Base-by-base conservation (phyloP, 2,888 invertebrate genomes). In the Hemicrepidius hirtus region DNA sequence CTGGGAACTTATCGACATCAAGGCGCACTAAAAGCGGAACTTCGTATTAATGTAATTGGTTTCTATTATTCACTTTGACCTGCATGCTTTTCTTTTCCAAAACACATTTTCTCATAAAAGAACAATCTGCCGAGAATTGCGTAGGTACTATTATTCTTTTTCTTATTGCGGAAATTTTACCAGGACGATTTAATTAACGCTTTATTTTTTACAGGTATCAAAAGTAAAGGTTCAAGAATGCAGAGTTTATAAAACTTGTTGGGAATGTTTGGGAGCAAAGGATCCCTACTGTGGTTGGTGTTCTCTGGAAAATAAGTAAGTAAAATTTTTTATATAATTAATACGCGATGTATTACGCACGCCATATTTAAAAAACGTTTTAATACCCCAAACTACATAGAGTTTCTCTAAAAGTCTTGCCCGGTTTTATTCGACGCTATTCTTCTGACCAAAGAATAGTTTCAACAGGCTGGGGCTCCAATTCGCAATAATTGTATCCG, bases 271-370 rank as follows among this genome's bases (percentile, higher is more conserved):
- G 77, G 95, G 95, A 81, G 97, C 96, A 76, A 95, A 95, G 86
- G 97, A 98, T 89, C 98, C 98, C 0, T 98, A 97, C 86, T 98
- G 98, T 87, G 98, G 98, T 74, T 98, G 98, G 98, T 98, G 98
- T 89, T 96, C 97, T 40, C 88, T 97, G 79, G 97, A 97, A 87
- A 97, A 97, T 88, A 97, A 96, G 90, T 90, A 86, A 87, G 88
- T 86, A 40, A 21, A 13, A 41, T n/a, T n/a, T n/a, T n/a, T n/a
- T n/a, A n/a, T n/a, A n/a, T n/a, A n/a, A n/a, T n/a, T n/a, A n/a
- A n/a, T n/a, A n/a, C n/a, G n/a, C n/a, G n/a, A n/a, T n/a, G n/a
- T n/a, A n/a, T n/a, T n/a, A n/a, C n/a, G n/a, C n/a, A n/a, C n/a
- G n/a, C n/a, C n/a, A n/a, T n/a, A n/a, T n/a, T n/a, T n/a, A n/a